Evolutionary conservation across 2,113 vertebrate species (phyloP).

Genomic region (Onychorhynchus coronatus): DNA sequence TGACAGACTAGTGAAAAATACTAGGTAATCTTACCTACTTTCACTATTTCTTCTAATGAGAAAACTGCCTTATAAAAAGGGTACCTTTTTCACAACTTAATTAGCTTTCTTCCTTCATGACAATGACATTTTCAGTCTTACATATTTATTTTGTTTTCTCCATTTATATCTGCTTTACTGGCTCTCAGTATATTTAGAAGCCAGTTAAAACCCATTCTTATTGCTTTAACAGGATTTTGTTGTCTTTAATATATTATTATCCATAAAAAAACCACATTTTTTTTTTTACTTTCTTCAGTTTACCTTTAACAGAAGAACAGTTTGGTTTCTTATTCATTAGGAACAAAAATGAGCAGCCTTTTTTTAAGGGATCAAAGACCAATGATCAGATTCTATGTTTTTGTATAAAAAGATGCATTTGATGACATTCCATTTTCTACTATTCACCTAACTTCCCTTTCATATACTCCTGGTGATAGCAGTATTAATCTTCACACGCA

Average conservation of each 20-base stretch:
- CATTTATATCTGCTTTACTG: neutral
- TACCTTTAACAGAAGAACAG: neutral
- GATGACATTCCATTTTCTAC: neutral
- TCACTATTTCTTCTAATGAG: neutral
- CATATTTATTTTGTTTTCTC: neutral
- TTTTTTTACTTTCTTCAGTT: neutral
- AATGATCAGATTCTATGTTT: neutral
- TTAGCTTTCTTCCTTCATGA: neutral
- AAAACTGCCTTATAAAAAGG: neutral
- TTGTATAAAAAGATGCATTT: neutral
- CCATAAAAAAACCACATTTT: neutral
- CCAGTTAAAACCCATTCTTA: neutral
- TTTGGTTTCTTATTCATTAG: neutral
- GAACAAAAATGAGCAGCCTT: neutral
- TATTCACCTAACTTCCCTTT: neutral
- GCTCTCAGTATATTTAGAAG: neutral
- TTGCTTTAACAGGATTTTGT: neutral
- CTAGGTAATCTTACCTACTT: neutral
- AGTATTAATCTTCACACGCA: neutral
- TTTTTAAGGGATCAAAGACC: neutral
- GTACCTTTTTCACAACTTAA: neutral
- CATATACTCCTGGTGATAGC: neutral
- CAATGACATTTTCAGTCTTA: neutral
- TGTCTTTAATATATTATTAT: neutral
- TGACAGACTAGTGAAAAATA: neutral